Percentiles rank a stretch among this genome's conserved stretches.
Conservation (phyloP, 2,888 invertebrate species). For the Salpingus planirostris region DNA sequence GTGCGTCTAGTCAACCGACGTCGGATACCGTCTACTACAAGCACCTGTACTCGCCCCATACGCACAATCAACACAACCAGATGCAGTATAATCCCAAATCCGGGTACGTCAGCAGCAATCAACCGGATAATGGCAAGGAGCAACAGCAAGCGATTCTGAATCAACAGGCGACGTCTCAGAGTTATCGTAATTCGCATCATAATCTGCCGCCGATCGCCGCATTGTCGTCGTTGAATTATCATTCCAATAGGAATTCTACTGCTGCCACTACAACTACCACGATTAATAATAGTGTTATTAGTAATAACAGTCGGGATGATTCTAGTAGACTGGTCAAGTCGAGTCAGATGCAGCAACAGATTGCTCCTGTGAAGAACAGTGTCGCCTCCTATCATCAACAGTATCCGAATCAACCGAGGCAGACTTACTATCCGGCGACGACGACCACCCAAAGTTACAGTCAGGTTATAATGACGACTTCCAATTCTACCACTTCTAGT, state of each 20-base stretch:
- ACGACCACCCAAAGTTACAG: slow-evolving; percentile 17
- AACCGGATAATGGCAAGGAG: slow-evolving; percentile 1
- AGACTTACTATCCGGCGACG: no score
- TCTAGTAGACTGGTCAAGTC: no score
- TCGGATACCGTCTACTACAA: slow-evolving; percentile 13
- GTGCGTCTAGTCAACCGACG: slow-evolving; percentile 7
- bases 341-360: slow-evolving; percentile 8
- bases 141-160: slow-evolving; percentile 3
- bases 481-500: slow-evolving; percentile 23
- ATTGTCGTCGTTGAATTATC: slow-evolving; percentile 41
- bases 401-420: no score
- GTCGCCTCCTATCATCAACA: slow-evolving; percentile 3
- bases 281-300: no score
- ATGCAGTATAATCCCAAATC: not conserved
- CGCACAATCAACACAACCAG: slow-evolving; percentile 1
- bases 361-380: slow-evolving; percentile 10
- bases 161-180: slow-evolving; percentile 18
- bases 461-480: slow-evolving; percentile 33
- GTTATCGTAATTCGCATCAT: slow-evolving; percentile 42
- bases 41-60: slow-evolving; percentile 10
- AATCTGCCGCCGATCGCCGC: slow-evolving; percentile 48
- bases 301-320: no score
- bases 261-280: no score
- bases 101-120: no score
- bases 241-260: slow-evolving; percentile 35